A percentile compares a stretch with the other conserved stretches of the same genome.
phyloP scores from a whole-genome alignment of 2,888 invertebrate species.

The Chrysodeixis includens region DNA sequence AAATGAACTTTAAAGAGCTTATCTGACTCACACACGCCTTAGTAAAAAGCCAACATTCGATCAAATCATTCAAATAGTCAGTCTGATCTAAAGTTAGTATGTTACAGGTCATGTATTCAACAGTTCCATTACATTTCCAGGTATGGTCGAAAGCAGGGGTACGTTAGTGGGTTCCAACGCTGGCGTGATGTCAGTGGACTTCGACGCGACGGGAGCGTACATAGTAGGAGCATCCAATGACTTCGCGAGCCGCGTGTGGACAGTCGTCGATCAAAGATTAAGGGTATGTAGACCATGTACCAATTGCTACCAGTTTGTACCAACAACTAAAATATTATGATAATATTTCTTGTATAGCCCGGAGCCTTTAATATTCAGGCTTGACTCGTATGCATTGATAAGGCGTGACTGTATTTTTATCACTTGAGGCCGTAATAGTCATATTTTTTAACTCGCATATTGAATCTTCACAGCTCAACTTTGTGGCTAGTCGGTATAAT shows the following conservation, averaged over 20 bases:
- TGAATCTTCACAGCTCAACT: neutral
- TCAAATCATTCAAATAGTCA: too few species aligned
- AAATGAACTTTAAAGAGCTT: too few species aligned
- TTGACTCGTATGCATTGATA: conserved; percentile 19
- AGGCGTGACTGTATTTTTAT: conserved; percentile 19
- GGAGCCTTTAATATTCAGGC: conserved; percentile 1
- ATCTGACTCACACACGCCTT: too few species aligned
- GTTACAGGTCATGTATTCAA: conserved; percentile 15
- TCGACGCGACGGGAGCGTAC: conserved; percentile 96
- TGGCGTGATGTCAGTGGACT: conserved; percentile 98
- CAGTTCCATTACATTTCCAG: conserved; percentile 72
- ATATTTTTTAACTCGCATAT: neutral
- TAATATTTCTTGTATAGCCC: conserved; percentile 1
- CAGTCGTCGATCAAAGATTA: conserved; percentile 96
- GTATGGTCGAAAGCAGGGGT: conserved; percentile 92
- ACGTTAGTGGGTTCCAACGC: conserved; percentile 97
- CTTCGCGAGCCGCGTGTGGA: conserved; percentile 99
- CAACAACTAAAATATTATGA: conserved; percentile 6
- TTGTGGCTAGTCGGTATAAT: neutral
- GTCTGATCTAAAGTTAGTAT: too few species aligned
- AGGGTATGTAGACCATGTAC: conserved; percentile 91
- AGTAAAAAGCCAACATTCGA: too few species aligned
- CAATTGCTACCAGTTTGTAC: conserved; percentile 10
- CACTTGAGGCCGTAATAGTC: conserved; percentile 14
- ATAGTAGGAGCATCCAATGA: conserved; percentile 98